Conservation (phyloP, 1,140 invertebrate species). For the Augochlora pura region DNA sequence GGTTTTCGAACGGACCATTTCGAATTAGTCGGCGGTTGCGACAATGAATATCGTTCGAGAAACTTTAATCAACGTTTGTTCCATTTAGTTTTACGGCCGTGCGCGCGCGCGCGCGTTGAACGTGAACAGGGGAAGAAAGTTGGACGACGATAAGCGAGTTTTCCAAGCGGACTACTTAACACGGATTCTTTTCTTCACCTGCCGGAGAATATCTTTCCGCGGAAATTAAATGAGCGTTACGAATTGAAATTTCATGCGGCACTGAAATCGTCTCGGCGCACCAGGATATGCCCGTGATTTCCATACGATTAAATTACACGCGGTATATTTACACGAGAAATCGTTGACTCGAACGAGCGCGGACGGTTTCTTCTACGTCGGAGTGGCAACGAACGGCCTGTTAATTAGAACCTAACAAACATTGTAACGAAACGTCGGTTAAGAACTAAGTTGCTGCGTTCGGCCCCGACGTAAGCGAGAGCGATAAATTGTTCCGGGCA, state of each 20-base stretch:
- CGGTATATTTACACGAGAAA: not conserved
- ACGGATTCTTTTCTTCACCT: not conserved
- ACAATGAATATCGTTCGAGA: slow-evolving; percentile 1
- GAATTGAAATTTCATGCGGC: not conserved
- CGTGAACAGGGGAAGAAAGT: slow-evolving; percentile 5
- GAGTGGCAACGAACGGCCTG: not conserved
- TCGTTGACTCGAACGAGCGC: not conserved
- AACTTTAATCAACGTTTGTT: slow-evolving; percentile 15
- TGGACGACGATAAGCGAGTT: not conserved
- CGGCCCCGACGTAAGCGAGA: not conserved
- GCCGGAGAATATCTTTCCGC: not conserved
- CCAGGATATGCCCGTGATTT: not conserved
- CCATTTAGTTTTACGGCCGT: not conserved
- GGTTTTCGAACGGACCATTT: not conserved
- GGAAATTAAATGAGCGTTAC: not conserved
- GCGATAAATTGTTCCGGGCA: not conserved
- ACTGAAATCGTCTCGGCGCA: not conserved
- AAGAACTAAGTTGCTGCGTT: not conserved
- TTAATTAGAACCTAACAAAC: not conserved
- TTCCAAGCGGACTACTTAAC: not conserved
- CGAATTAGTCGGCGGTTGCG: not conserved
- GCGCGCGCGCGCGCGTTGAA: not conserved
- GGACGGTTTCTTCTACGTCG: not conserved
- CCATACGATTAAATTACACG: not conserved
- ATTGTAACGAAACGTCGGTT: not conserved